Evolutionary conservation across 1,140 invertebrate species (phyloP), one percentile per base, ranked within the genome.

Genomic region (Gryllus bimaculatus): DNA sequence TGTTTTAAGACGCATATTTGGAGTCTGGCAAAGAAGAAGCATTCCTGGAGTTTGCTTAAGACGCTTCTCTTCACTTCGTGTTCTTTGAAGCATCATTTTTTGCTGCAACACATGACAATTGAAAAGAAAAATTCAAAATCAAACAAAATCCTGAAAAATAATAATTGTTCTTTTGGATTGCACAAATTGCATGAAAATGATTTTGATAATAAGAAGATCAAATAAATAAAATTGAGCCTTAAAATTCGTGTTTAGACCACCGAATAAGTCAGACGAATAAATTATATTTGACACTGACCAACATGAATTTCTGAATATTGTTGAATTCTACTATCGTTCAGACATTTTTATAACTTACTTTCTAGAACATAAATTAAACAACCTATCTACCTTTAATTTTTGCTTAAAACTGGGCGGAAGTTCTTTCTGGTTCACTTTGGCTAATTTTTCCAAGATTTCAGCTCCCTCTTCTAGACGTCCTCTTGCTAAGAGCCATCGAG

Each of bases 401-500:
- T 89, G 89, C 80, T 90, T 91, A 79, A 94, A 94, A 18, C 90
- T 89, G 78, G 89, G 86, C 1, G 94, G 93, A 54, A 96, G 84
- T 82, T 93, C 88, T 82, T 92, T 92, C 0, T 90, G 89, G 83
- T 97, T 97, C 0, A 93, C 89, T 82, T 86, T 88, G 0, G 95
- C 95, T 79, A 96, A 88, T 13, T 87, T 90, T 86, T 94, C 90
- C 8, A 96, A 85, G 79, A 95, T 91, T 79, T 89, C 88, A 75
- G 93, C 91, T 0, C 94, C 95, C 86, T 96, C 93, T 81, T 93
- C 90, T 15, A 95, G 86, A 76, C 91, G 89, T 10, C 94, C 93
- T 84, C 92, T 92, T 81, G 94, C 93, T 73, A 96, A 83, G 6
- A 96, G 86, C 95, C 95, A 96, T 81, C 94, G 86, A 3, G 94